Evolutionary conservation across 2,888 invertebrate genomes (phyloP).

Genomic region (Dicyrtoma fusca): DNA sequence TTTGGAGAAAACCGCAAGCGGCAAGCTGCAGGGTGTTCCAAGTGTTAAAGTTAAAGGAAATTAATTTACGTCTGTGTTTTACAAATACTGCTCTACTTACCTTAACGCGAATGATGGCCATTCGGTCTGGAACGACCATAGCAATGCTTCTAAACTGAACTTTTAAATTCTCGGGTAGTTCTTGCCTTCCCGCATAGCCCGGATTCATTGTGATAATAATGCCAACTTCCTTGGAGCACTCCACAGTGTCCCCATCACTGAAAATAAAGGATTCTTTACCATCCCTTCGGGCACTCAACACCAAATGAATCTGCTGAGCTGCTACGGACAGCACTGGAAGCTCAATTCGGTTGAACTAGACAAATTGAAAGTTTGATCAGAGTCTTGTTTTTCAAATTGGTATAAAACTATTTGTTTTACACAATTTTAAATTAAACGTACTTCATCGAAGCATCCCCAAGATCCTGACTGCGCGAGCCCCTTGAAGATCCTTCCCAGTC

Average conservation of each 20-base stretch:
- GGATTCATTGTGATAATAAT: slow-evolving; percentile 93
- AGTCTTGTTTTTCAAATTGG: too few species aligned
- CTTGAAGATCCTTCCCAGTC: slow-evolving; percentile 92
- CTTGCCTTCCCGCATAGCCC: slow-evolving; percentile 94
- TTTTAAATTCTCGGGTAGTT: slow-evolving; percentile 94
- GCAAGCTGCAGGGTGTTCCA: not conserved
- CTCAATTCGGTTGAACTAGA: slow-evolving; percentile 57
- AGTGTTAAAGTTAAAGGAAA: too few species aligned
- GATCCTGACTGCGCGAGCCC: slow-evolving; percentile 91
- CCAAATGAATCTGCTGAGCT: slow-evolving; percentile 94
- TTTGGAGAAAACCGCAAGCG: slow-evolving; percentile 88
- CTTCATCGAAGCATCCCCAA: slow-evolving; percentile 98
- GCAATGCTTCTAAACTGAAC: slow-evolving; percentile 97
- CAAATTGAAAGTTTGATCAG: not conserved
- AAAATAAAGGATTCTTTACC: slow-evolving; percentile 88
- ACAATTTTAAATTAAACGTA: too few species aligned
- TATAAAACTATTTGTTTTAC: not conserved
- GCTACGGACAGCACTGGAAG: slow-evolving; percentile 81
- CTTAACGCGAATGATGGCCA: slow-evolving; percentile 9
- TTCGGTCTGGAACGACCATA: slow-evolving; percentile 89
- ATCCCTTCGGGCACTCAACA: slow-evolving; percentile 86
- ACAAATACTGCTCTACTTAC: too few species aligned
- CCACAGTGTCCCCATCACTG: slow-evolving; percentile 90
- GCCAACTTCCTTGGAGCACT: slow-evolving; percentile 93
- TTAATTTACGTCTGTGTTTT: not conserved